Evolutionary conservation across 2,888 invertebrate species (phyloP).

Genomic region (Melolontha melolontha): DNA sequence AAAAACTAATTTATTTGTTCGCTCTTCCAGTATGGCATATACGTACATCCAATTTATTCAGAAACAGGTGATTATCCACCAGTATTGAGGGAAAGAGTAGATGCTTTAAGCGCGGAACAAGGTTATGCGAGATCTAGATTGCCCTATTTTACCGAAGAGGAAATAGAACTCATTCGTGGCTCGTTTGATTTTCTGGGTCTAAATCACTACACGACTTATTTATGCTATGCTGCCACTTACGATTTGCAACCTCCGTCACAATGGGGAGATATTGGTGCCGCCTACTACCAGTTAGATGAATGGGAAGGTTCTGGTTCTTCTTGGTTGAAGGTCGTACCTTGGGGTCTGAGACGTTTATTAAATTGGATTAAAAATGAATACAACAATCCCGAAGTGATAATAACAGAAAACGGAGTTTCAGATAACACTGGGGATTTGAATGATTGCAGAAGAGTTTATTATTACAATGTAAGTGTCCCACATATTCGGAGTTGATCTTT

Average conservation of each 20-base stretch:
- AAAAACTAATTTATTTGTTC: slow-evolving; percentile 75
- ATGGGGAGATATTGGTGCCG: too few relatives aligned
- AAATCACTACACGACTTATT: slow-evolving; percentile 48
- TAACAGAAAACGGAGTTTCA: slow-evolving; percentile 71
- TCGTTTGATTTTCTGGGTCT: neutral
- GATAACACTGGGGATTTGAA: slow-evolving; percentile 55
- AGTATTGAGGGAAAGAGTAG: slow-evolving; percentile 72
- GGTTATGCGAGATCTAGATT: slow-evolving; percentile 72
- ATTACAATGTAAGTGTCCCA: slow-evolving; percentile 43
- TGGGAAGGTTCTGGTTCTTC: slow-evolving; percentile 68
- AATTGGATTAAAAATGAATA: slow-evolving; percentile 61
- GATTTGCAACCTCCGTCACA: too few relatives aligned
- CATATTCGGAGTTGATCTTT: too few relatives aligned
- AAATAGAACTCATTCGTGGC: slow-evolving; percentile 63
- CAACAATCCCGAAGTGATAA: slow-evolving; percentile 62
- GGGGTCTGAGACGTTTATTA: slow-evolving; percentile 70
- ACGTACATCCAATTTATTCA: slow-evolving; percentile 75
- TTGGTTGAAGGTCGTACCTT: slow-evolving; percentile 66
- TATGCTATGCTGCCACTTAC: slow-evolving; percentile 54
- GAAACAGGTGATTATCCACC: slow-evolving; percentile 74
- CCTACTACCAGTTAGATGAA: slow-evolving; percentile 61
- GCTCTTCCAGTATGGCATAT: slow-evolving; percentile 72
- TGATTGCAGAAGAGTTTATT: slow-evolving; percentile 58
- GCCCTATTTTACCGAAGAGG: slow-evolving; percentile 71
- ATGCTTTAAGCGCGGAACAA: slow-evolving; percentile 69